These are phyloP conservation scores for Neomorphus geoffroyi DNA, from an alignment of 2,797 vertebrate genomes.

Conservation along the genomic window DNA sequence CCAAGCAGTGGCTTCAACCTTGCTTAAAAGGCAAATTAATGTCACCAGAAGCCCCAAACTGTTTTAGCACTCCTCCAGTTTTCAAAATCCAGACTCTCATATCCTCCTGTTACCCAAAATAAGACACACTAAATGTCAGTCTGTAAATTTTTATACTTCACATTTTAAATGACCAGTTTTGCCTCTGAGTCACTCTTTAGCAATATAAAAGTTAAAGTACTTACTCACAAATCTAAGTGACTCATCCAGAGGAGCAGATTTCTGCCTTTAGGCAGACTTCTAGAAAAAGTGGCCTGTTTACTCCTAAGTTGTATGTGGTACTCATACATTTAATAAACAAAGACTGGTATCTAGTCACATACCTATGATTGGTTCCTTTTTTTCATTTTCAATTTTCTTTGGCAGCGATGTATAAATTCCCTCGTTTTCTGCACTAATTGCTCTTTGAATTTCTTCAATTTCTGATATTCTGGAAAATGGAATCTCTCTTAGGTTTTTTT, in stretches of 20 bases:
- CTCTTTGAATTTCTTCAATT: slow-evolving; percentile 88
- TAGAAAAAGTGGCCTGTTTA: neutral
- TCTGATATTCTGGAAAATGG: slow-evolving; percentile 77
- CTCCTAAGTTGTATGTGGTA: neutral
- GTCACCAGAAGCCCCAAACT: neutral
- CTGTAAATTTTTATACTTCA: slow-evolving; percentile 22
- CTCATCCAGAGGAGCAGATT: slow-evolving; percentile 36
- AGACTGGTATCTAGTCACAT: neutral
- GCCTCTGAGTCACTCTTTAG: slow-evolving; percentile 38
- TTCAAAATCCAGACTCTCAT: slow-evolving; percentile 37
- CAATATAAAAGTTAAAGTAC: neutral
- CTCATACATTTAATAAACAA: slow-evolving; percentile 6
- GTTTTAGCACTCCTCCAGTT: slow-evolving; percentile 8
- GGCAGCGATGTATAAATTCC: slow-evolving; percentile 73
- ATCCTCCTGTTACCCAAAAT: slow-evolving; percentile 31
- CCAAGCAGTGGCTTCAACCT: neutral
- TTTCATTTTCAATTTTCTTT: slow-evolving; percentile 38
- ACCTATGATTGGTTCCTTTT: slow-evolving; percentile 58
- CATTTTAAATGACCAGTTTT: slow-evolving; percentile 37
- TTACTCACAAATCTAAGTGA: slow-evolving; percentile 37
- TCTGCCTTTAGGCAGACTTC: neutral
- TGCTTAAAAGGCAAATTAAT: neutral
- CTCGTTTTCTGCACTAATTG: slow-evolving; percentile 91
- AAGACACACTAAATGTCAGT: slow-evolving; percentile 23
- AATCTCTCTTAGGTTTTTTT: slow-evolving; percentile 61